Percentiles rank a stretch among this genome's conserved stretches.
Conservation (phyloP, 2,113 vertebrate species). For the Cavia aperea region DNA sequence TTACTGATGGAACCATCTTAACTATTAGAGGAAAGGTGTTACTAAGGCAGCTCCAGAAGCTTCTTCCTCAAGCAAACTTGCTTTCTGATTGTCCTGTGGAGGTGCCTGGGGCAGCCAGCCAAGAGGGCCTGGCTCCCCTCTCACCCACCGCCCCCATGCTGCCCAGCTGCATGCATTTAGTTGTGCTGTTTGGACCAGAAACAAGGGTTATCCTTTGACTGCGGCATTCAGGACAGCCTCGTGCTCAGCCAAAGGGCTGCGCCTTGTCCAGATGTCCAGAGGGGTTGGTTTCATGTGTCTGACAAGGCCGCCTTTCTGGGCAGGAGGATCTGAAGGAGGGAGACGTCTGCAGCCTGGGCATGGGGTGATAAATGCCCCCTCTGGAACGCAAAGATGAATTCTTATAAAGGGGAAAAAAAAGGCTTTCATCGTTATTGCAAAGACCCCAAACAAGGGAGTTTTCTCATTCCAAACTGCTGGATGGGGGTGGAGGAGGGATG, state of each 20-base stretch:
- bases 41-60: conserved; percentile 4
- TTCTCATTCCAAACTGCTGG: conserved; percentile 56
- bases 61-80: conserved; percentile 35
- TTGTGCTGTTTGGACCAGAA: conserved; percentile 48
- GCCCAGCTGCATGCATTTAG: conserved; percentile 62
- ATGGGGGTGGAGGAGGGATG: conserved; percentile 23
- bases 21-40: not conserved
- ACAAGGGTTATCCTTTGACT: conserved; percentile 62
- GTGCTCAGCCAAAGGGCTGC: conserved; percentile 60
- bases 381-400: conserved; percentile 65
- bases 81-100: conserved; percentile 16
- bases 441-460: conserved; percentile 62
- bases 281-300: conserved; percentile 66
- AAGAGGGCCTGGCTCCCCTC: not conserved
- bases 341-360: conserved; percentile 61
- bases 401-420: conserved; percentile 41
- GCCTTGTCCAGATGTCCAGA: conserved; percentile 67
- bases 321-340: conserved; percentile 66
- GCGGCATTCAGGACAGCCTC: conserved; percentile 53
- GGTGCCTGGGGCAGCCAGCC: conserved; percentile 21
- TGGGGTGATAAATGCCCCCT: conserved; percentile 66
- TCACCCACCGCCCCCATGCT: not conserved
- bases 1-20: not conserved
- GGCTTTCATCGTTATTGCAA: conserved; percentile 63
- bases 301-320: conserved; percentile 69